Percentiles rank a stretch among this genome's conserved stretches.
phyloP scores from a whole-genome alignment of 2,888 invertebrate genomes.

The Galerucella pusilla region DNA sequence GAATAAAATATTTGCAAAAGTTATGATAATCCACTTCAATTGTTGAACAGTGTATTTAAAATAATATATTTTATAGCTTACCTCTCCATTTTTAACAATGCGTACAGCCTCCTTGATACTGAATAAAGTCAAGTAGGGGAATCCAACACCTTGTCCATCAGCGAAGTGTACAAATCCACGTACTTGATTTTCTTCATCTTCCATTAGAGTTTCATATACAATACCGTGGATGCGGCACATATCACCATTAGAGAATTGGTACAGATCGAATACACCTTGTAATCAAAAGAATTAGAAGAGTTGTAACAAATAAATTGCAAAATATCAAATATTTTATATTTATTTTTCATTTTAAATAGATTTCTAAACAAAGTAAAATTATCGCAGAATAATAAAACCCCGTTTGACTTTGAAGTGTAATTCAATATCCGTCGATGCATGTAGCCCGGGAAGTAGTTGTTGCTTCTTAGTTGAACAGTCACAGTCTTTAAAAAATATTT shows the following conservation, averaged over 20 bases:
- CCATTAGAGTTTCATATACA: conserved; percentile 82
- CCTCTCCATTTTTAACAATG: conserved; percentile 85
- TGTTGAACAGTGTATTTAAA: too few relatives aligned
- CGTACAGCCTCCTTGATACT: conserved; percentile 82
- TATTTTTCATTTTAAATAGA: too few relatives aligned
- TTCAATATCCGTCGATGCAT: too few relatives aligned
- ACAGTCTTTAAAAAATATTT: too few relatives aligned
- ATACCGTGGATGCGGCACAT: conserved; percentile 82
- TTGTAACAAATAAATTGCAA: not conserved
- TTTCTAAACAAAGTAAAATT: too few relatives aligned
- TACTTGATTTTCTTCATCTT: conserved; percentile 84
- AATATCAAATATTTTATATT: not conserved
- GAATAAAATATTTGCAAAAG: too few relatives aligned
- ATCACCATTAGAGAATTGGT: conserved; percentile 80
- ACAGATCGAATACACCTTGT: conserved; percentile 81
- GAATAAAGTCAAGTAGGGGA: conserved; percentile 80
- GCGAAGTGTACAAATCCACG: conserved; percentile 83
- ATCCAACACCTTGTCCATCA: conserved; percentile 79
- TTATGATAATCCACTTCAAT: too few relatives aligned
- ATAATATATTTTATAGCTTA: too few relatives aligned
- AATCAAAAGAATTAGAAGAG: conserved; percentile 15
- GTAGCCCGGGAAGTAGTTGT: too few relatives aligned
- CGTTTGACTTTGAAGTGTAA: too few relatives aligned
- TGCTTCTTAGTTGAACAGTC: too few relatives aligned
- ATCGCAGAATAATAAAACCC: too few relatives aligned